Evolutionary conservation across 2,888 invertebrate genomes (phyloP).

Genomic region (Epirrhoe alternata): DNA sequence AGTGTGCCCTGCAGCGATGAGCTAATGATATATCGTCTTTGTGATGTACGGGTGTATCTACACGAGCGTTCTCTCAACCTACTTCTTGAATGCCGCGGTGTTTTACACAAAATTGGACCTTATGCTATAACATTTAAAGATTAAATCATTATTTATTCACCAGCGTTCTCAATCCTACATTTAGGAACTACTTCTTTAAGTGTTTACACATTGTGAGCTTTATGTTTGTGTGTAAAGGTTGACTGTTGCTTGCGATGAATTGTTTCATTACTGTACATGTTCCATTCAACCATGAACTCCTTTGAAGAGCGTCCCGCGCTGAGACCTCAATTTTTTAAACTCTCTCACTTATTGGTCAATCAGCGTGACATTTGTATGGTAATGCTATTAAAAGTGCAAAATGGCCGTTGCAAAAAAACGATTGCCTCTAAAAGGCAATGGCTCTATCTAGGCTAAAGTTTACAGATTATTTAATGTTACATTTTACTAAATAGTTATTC

Average conservation of each 20-base stretch:
- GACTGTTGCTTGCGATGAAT: slow-evolving; percentile 50
- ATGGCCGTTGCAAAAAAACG: slow-evolving; percentile 59
- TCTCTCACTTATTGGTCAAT: slow-evolving; percentile 83
- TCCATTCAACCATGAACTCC: slow-evolving; percentile 84
- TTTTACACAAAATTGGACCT: slow-evolving; percentile 68
- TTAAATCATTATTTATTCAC: slow-evolving; percentile 66
- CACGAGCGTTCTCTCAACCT: slow-evolving; percentile 82
- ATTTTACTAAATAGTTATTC: not conserved
- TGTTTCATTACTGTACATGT: slow-evolving; percentile 74
- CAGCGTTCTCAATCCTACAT: slow-evolving; percentile 78
- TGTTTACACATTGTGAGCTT: slow-evolving; percentile 64
- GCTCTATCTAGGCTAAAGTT: not conserved
- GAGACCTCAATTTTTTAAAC: slow-evolving; percentile 83
- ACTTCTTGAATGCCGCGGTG: slow-evolving; percentile 77
- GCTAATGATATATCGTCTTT: slow-evolving; percentile 73
- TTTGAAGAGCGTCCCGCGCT: slow-evolving; percentile 81
- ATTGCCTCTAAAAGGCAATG: slow-evolving; percentile 36
- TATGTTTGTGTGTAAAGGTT: slow-evolving; percentile 57
- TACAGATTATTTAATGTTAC: not conserved
- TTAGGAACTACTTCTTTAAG: slow-evolving; percentile 69
- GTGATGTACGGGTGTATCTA: slow-evolving; percentile 79
- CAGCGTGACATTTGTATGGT: slow-evolving; percentile 78
- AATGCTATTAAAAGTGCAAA: slow-evolving; percentile 61
- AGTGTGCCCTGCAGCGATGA: slow-evolving; percentile 56
- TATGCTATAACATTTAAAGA: slow-evolving; percentile 66